A percentile compares a stretch with the other conserved stretches of the same genome.
Conservation (phyloP, 2,113 vertebrate genomes). For the Anhinga anhinga region DNA sequence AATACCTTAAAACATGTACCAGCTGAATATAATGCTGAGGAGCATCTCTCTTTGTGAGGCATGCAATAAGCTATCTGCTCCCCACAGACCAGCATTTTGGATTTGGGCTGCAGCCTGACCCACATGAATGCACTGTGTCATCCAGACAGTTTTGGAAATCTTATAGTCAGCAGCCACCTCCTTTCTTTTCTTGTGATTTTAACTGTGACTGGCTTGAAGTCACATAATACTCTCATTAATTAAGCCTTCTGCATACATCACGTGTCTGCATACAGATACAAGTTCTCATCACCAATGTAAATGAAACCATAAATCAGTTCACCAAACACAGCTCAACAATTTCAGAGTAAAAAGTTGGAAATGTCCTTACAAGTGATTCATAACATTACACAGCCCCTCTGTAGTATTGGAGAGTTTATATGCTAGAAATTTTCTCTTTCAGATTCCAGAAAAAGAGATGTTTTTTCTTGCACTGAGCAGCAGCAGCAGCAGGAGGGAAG, state of each 20-base stretch:
- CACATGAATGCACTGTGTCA: fast-evolving
- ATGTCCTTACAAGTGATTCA: neutral
- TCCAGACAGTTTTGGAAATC: neutral
- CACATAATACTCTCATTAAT: neutral
- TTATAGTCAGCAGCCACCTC: neutral
- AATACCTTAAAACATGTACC: neutral
- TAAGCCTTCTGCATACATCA: neutral
- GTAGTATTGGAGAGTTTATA: neutral
- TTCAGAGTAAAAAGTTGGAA: neutral
- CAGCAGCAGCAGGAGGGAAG: neutral
- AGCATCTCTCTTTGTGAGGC: neutral
- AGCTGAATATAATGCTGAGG: neutral
- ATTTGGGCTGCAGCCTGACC: neutral
- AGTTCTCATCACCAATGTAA: neutral
- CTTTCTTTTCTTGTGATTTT: neutral
- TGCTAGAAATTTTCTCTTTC: neutral
- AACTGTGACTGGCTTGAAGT: neutral
- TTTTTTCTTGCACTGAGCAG: neutral
- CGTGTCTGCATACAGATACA: neutral
- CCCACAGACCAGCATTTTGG: neutral
- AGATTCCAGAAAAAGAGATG: neutral
- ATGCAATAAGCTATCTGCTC: neutral
- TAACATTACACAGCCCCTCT: neutral
- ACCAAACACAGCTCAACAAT: neutral
- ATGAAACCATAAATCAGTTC: neutral